These are phyloP conservation scores for Limenitis camilla DNA, from an alignment of 2,888 invertebrate species.

Conservation along the genomic window DNA sequence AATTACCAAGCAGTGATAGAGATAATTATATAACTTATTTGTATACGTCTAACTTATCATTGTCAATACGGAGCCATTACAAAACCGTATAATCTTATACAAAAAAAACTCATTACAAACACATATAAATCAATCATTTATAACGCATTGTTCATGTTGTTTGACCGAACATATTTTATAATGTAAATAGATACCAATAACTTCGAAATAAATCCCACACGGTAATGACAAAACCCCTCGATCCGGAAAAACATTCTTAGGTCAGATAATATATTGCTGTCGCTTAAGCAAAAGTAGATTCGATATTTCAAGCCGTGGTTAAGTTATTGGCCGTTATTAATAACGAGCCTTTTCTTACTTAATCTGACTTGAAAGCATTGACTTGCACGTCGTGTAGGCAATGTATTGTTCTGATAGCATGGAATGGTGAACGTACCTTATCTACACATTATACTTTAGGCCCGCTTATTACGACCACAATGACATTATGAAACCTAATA, in stretches of 20 bases:
- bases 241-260: constrained; percentile 71
- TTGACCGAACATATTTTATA: constrained; percentile 1
- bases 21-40: too few relatives aligned
- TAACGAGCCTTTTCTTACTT: constrained; percentile 68
- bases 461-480: constrained; percentile 13
- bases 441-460: constrained; percentile 29
- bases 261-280: constrained; percentile 61
- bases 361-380: constrained; percentile 71
- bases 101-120: too few relatives aligned
- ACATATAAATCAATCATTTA: background rate
- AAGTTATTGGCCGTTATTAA: constrained; percentile 72
- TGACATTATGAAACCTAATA: constrained; percentile 5
- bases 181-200: constrained; percentile 9
- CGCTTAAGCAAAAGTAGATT: constrained; percentile 70
- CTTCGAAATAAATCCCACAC: constrained; percentile 40
- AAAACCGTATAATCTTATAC: too few relatives aligned
- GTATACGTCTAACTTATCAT: too few relatives aligned
- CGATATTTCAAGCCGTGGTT: constrained; percentile 67
- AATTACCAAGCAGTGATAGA: too few relatives aligned
- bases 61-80: too few relatives aligned
- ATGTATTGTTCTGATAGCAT: constrained; percentile 57
- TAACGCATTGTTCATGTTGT: constrained; percentile 1
- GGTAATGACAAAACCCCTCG: constrained; percentile 54
- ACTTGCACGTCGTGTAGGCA: constrained; percentile 58
- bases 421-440: constrained; percentile 38